Evolutionary conservation across 2,888 invertebrate species (phyloP).

Genomic region (Odontocolon sp.): DNA sequence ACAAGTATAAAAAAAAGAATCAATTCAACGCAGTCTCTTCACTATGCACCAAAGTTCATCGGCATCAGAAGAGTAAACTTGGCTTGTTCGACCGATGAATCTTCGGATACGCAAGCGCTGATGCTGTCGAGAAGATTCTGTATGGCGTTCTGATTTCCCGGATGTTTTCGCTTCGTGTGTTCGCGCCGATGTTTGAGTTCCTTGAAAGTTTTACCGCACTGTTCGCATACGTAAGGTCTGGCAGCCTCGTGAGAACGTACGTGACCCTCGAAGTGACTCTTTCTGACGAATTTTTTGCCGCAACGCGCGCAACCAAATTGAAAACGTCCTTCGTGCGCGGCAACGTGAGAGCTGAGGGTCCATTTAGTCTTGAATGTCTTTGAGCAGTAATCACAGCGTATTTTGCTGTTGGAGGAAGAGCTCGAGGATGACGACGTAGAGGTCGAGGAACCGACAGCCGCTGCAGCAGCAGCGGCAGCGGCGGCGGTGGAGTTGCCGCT

Average conservation of each 20-base stretch:
- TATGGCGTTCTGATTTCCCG: constrained; percentile 73
- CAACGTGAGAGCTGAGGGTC: constrained; percentile 79
- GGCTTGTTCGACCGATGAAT: constrained; percentile 71
- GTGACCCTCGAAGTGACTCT: constrained; percentile 80
- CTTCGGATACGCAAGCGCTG: constrained; percentile 75
- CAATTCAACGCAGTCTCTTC: background rate
- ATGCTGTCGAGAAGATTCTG: constrained; percentile 77
- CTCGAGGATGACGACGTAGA: constrained; percentile 43
- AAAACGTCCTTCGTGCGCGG: constrained; percentile 79
- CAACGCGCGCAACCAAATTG: constrained; percentile 79
- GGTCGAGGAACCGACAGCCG: no score
- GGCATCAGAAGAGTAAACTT: constrained; percentile 78
- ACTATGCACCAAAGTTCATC: constrained; percentile 74
- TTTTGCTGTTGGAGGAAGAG: constrained; percentile 62
- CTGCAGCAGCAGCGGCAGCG: background rate
- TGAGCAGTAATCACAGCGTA: constrained; percentile 78
- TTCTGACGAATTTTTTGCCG: constrained; percentile 79
- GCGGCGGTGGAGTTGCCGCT: background rate
- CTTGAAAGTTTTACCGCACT: constrained; percentile 79
- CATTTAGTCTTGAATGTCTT: constrained; percentile 79
- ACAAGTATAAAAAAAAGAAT: background rate
- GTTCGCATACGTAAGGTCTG: constrained; percentile 78
- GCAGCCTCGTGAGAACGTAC: constrained; percentile 78
- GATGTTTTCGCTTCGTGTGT: constrained; percentile 78
- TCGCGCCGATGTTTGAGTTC: constrained; percentile 79